Percentiles rank a stretch among this genome's conserved stretches.
Conservation (phyloP, 2,888 invertebrate species). For the Ormyrus labotus region DNA sequence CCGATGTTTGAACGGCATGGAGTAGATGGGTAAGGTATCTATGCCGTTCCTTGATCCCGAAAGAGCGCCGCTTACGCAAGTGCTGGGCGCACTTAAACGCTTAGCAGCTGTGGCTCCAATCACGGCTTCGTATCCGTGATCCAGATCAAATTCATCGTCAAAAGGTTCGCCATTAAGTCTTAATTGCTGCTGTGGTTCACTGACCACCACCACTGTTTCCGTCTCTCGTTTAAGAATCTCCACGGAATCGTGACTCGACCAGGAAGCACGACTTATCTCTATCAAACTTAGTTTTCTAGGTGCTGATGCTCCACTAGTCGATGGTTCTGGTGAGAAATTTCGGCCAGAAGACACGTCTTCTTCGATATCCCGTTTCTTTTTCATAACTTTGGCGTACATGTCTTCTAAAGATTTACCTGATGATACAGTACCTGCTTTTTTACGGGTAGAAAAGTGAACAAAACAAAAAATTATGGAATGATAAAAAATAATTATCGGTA, state of each 20-base stretch:
- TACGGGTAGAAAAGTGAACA: no score
- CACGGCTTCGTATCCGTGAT: conserved; percentile 85
- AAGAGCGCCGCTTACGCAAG: conserved; percentile 78
- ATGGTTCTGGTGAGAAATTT: no score
- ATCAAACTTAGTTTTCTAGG: conserved; percentile 68
- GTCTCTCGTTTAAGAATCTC: conserved; percentile 69
- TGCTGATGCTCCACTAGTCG: conserved; percentile 65
- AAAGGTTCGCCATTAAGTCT: conserved; percentile 33
- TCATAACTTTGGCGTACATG: conserved; percentile 92
- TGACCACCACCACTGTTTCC: conserved; percentile 66
- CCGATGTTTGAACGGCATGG: conserved; percentile 69
- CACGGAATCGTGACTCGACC: conserved; percentile 71
- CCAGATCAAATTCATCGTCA: conserved; percentile 69
- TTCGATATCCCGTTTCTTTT: conserved; percentile 77
- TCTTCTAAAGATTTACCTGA: conserved; percentile 85
- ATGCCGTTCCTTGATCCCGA: conserved; percentile 61
- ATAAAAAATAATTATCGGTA: not conserved
- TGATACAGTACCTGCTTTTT: conserved; percentile 58
- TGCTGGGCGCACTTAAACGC: conserved; percentile 54
- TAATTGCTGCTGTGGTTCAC: conserved; percentile 26
- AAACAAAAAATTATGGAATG: not conserved
- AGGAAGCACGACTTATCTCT: conserved; percentile 69
- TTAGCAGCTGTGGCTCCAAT: conserved; percentile 26
- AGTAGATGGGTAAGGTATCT: conserved; percentile 65
- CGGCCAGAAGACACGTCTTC: conserved; percentile 56